Evolutionary conservation across 2,888 invertebrate species (phyloP).

Genomic region (Synergus laeviventris): DNA sequence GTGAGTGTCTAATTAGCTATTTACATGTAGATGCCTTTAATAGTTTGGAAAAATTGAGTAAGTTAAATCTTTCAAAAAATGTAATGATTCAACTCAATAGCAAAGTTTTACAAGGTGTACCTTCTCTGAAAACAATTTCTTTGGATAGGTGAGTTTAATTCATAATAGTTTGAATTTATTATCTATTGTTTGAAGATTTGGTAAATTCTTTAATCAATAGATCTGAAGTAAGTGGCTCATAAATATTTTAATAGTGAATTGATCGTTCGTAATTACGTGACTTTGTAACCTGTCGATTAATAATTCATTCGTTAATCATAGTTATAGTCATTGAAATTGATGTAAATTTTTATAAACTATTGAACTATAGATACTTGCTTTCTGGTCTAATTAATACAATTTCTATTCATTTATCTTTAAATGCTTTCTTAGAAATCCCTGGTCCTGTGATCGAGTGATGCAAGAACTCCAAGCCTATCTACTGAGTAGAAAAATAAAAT

Average conservation of each 20-base stretch:
- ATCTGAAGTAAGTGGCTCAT: background rate
- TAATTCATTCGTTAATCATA: background rate
- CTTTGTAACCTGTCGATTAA: background rate
- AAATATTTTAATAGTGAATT: background rate
- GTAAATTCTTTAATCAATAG: no score
- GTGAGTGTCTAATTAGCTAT: slow-evolving; percentile 19
- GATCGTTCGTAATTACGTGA: background rate
- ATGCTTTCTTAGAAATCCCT: slow-evolving; percentile 65
- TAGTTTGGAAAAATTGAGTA: slow-evolving; percentile 62
- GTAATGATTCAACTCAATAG: slow-evolving; percentile 63
- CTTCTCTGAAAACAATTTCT: slow-evolving; percentile 57
- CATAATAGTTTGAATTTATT: slow-evolving; percentile 22
- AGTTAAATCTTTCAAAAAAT: slow-evolving; percentile 68
- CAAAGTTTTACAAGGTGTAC: slow-evolving; percentile 53
- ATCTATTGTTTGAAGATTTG: background rate
- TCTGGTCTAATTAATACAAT: background rate
- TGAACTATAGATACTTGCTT: background rate
- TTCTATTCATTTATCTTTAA: background rate
- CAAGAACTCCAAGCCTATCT: slow-evolving; percentile 60
- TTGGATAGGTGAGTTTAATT: slow-evolving; percentile 60
- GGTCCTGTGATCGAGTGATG: slow-evolving; percentile 65
- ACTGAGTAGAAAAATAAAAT: slow-evolving; percentile 49
- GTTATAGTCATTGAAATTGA: no score
- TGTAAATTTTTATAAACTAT: background rate
- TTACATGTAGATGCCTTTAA: slow-evolving; percentile 62